phyloP scores from a whole-genome alignment of 1,140 invertebrate genomes.

The Tetramorium parvispinum region DNA sequence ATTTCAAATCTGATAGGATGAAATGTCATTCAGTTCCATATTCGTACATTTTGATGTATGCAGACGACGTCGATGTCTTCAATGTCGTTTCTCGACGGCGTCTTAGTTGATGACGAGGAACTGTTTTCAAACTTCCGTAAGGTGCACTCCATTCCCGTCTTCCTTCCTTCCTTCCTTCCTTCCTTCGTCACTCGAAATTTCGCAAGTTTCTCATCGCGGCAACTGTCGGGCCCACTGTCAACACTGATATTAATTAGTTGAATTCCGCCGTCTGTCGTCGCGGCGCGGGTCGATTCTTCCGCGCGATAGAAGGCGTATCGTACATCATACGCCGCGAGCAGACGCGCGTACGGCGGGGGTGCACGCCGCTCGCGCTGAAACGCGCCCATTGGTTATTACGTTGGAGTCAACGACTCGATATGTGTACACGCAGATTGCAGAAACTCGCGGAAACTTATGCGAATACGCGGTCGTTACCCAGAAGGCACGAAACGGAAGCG shows the following conservation, averaged over 20 bases:
- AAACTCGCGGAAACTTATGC: constrained; percentile 76
- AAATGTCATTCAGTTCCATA: background rate
- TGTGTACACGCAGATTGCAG: constrained; percentile 76
- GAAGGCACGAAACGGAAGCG: constrained; percentile 71
- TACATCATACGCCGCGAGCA: constrained; percentile 39
- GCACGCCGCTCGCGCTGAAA: constrained; percentile 5
- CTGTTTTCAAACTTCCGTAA: constrained; percentile 45
- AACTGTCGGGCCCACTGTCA: constrained; percentile 66
- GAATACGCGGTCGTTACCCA: constrained; percentile 72
- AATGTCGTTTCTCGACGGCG: constrained; percentile 25
- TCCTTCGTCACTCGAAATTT: constrained; percentile 54
- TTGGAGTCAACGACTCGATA: constrained; percentile 69
- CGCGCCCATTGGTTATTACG: constrained; percentile 72
- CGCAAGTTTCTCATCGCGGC: constrained; percentile 60
- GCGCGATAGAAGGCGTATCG: constrained; percentile 43
- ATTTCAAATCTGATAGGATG: background rate
- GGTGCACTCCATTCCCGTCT: constrained; percentile 21
- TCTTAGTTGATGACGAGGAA: constrained; percentile 10
- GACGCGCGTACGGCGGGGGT: background rate
- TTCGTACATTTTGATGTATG: constrained; percentile 15
- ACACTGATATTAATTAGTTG: constrained; percentile 76
- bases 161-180: constrained; percentile 40
- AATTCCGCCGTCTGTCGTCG: constrained; percentile 59
- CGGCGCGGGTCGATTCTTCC: constrained; percentile 62
- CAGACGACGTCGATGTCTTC: constrained; percentile 16